Evolutionary conservation across 2,113 vertebrate species (phyloP), one percentile per base, ranked within the genome.

Genomic region (Lepus americanus): DNA sequence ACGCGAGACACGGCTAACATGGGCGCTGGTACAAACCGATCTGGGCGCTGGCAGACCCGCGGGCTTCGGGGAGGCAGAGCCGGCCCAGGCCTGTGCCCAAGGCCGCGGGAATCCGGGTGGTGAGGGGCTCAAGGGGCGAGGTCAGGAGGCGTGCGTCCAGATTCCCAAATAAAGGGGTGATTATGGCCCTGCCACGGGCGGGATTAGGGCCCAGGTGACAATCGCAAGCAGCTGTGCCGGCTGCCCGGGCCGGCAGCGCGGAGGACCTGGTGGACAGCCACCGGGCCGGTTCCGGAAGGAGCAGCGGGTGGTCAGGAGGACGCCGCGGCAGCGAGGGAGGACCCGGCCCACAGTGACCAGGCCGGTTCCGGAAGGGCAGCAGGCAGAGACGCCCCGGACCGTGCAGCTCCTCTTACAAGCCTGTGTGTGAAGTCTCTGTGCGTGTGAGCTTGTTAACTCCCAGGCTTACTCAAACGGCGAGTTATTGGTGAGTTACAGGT

Each of bases 161-260:
- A 44, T 87, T 90, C 89, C 79, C 93, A 94, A 79, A 66, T 96
- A 87, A 85, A 96, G 92, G 92, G 67, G 97, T 92, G 95, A 96
- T 97, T 94, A 95, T 93, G 90, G 94, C 95, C 90, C 87, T 96
- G 72, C 97, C 76, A 89, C 96, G 83, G 78, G 77, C 70, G 39
- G 96, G 92, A 83, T 96, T 96, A 96, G 90, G 73, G 61, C 0
- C 0, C 67, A 92, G 94, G 95, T 94, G 97, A 81, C 92, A 82
- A 95, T 92, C 31, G 1, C 31, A 33, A 96, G 96, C 97, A 97
- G 95, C 96, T 94, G 96, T 82, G 89, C 72, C 90, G 49, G n/a
- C 90, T 2, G 2, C 94, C 39, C 44, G 1, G 44, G 44, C 44
- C 44, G 44, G 44, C 44, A 44, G 44, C 6, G 44, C 85, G 81